Evolutionary conservation across 2,113 vertebrate species (phyloP).

Genomic region (Himantopus leucocephalus): DNA sequence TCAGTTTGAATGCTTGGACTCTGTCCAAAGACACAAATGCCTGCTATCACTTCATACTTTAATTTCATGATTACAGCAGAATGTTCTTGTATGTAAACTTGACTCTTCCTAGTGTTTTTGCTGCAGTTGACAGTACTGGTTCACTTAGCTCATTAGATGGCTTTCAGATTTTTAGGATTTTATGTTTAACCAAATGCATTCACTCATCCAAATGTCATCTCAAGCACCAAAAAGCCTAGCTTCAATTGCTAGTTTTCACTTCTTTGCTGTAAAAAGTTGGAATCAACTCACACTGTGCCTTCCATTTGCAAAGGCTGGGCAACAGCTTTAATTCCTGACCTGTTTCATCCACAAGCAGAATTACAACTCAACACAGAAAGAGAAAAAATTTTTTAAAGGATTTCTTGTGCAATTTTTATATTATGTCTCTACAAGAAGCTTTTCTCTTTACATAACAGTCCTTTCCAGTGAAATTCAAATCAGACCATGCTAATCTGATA

Average conservation of each 20-base stretch:
- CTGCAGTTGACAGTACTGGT: neutral
- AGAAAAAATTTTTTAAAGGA: neutral
- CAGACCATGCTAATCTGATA: neutral
- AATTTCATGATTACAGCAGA: neutral
- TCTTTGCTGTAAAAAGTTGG: neutral
- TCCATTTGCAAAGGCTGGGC: neutral
- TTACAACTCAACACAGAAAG: neutral
- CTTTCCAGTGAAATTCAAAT: neutral
- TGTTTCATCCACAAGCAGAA: neutral
- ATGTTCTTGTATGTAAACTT: neutral
- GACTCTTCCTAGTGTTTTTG: neutral
- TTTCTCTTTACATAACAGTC: neutral
- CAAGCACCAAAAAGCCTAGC: neutral
- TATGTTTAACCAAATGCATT: neutral
- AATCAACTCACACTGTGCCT: neutral
- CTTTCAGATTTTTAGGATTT: neutral
- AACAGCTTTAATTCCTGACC: neutral
- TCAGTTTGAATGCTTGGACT: neutral
- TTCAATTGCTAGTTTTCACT: neutral
- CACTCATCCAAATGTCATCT: neutral
- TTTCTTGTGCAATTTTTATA: neutral
- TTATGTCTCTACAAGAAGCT: neutral
- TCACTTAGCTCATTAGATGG: neutral
- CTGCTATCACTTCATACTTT: neutral
- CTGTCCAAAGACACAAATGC: neutral